Evolutionary conservation across 2,113 vertebrate genomes (phyloP).

Genomic region (Thalassarche chlororhynchos): DNA sequence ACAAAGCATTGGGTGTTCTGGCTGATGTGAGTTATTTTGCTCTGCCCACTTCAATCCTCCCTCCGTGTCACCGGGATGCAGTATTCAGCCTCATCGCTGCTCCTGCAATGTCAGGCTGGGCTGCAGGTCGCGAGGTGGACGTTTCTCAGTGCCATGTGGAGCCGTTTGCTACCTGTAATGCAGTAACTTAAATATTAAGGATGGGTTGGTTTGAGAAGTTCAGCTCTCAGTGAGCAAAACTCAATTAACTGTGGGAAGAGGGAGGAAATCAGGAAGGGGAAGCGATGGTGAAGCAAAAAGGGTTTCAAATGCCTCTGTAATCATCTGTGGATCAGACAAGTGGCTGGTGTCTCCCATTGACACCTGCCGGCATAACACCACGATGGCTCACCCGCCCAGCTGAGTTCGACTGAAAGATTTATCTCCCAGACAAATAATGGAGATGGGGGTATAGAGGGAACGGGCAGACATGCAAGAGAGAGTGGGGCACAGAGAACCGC

Average conservation of each 20-base stretch:
- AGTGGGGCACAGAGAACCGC: neutral
- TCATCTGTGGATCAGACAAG: rapidly evolving
- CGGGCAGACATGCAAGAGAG: neutral
- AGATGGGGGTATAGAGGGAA: neutral
- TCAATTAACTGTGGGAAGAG: neutral
- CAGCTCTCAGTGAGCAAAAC: neutral
- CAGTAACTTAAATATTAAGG: neutral
- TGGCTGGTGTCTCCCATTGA: neutral
- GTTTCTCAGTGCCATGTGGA: neutral
- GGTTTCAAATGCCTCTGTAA: neutral
- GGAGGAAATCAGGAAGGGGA: neutral
- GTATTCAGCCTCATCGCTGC: neutral
- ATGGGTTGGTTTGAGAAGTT: neutral
- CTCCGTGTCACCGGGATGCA: neutral
- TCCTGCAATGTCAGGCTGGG: neutral
- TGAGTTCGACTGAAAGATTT: neutral
- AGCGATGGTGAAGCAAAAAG: neutral
- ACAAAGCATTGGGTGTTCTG: neutral
- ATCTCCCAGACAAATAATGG: neutral
- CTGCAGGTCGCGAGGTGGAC: neutral
- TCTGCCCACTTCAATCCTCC: neutral
- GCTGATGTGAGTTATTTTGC: neutral
- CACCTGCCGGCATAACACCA: neutral
- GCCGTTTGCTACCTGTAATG: neutral
- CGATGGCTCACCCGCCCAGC: rapidly evolving